These are phyloP conservation scores for Serripes groenlandicus DNA, from an alignment of 2,888 invertebrate genomes.

Conservation along the genomic window DNA sequence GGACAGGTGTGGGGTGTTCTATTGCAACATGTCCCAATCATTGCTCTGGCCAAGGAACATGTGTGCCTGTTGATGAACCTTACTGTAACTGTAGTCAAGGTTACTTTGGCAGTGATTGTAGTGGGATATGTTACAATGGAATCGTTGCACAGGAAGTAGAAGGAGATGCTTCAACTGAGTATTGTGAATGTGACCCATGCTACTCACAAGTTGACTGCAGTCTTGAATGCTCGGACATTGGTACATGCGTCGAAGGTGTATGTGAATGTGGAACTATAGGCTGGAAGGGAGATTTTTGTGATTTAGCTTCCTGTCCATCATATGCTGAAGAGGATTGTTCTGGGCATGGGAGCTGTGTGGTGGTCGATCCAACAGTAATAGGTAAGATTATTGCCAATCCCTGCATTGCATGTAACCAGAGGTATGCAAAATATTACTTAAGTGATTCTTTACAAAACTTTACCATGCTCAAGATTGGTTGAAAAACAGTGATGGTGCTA, in stretches of 20 bases:
- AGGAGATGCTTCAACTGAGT: conserved; percentile 48
- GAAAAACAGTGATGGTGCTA: too few relatives aligned
- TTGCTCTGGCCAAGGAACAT: conserved; percentile 72
- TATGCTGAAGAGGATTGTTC: conserved; percentile 68
- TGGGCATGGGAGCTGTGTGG: conserved; percentile 73
- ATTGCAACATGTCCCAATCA: conserved; percentile 71
- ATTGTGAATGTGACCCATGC: conserved; percentile 70
- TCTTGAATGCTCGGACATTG: conserved; percentile 56
- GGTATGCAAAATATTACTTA: too few relatives aligned
- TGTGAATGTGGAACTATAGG: conserved; percentile 78
- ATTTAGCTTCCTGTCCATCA: conserved; percentile 76
- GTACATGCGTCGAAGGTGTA: conserved; percentile 60
- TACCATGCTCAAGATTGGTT: too few relatives aligned
- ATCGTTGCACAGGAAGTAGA: conserved; percentile 30
- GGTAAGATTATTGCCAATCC: too few relatives aligned
- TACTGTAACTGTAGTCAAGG: conserved; percentile 52
- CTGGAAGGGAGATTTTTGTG: conserved; percentile 74
- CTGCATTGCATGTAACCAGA: too few relatives aligned
- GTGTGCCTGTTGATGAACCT: conserved; percentile 57
- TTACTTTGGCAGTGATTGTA: conserved; percentile 65
- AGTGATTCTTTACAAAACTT: too few relatives aligned
- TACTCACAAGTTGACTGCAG: conserved; percentile 68
- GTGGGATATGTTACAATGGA: conserved; percentile 62
- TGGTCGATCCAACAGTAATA: conserved; percentile 31
- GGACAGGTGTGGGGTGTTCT: conserved; percentile 74